Evolutionary conservation across 1,140 invertebrate genomes (phyloP).

Genomic region (Papilio helenus): DNA sequence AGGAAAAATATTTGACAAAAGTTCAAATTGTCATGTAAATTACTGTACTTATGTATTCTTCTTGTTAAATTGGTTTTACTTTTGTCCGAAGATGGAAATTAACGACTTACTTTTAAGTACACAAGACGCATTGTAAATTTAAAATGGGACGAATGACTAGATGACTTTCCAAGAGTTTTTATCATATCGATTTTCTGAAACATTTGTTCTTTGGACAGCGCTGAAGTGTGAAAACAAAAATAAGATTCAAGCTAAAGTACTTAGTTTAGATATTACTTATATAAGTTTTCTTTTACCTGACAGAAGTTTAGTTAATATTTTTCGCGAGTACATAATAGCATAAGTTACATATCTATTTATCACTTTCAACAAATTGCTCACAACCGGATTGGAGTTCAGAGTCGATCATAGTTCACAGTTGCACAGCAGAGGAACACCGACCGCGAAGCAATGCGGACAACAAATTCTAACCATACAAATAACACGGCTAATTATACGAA

Average conservation of each 20-base stretch:
- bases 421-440: background rate
- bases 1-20: slow-evolving; percentile 56
- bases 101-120: slow-evolving; percentile 62
- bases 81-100: slow-evolving; percentile 68
- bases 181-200: background rate
- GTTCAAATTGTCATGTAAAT: slow-evolving; percentile 70
- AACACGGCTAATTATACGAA: slow-evolving; percentile 29
- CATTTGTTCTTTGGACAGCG: background rate
- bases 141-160: slow-evolving; percentile 49
- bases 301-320: background rate
- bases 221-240: background rate
- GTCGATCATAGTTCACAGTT: background rate
- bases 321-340: background rate
- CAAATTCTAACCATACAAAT: slow-evolving; percentile 32
- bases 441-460: slow-evolving; percentile 25
- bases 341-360: background rate
- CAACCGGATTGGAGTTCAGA: background rate
- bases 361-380: background rate
- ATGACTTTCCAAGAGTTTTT: slow-evolving; percentile 41
- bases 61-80: slow-evolving; percentile 67
- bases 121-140: slow-evolving; percentile 41
- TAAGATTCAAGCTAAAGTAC: no score
- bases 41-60: slow-evolving; percentile 62
- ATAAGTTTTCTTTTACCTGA: no score
- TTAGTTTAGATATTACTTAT: no score